Conservation (phyloP, 2,888 invertebrate species). For the Venusia cambrica region DNA sequence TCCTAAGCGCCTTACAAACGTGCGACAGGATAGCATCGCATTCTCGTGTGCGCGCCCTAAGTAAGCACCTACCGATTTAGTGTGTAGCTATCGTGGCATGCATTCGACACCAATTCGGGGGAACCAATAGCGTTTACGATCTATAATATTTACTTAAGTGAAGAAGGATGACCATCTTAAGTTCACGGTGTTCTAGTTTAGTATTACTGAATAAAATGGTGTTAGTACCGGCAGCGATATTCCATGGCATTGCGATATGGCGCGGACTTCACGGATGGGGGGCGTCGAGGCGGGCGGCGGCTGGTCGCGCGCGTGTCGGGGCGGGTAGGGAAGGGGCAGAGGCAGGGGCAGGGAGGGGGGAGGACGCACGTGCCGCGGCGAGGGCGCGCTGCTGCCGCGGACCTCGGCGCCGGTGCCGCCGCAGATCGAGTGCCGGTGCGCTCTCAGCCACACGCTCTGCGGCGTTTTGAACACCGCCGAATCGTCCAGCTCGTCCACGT, state of each 20-base stretch:
- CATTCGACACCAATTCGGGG: constrained; percentile 43
- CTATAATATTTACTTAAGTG: constrained; percentile 27
- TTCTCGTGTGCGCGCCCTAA: constrained; percentile 41
- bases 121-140: constrained; percentile 21
- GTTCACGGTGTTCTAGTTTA: constrained; percentile 55
- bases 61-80: constrained; percentile 44
- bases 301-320: constrained; percentile 56
- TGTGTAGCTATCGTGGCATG: constrained; percentile 45
- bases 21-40: constrained; percentile 27
- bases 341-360: constrained; percentile 30
- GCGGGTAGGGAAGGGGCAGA: constrained; percentile 34
- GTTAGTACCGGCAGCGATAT: constrained; percentile 82
- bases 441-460: constrained; percentile 60
- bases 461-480: constrained; percentile 70
- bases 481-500: constrained; percentile 65
- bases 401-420: constrained; percentile 47
- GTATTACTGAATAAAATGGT: constrained; percentile 76
- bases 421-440: constrained; percentile 64
- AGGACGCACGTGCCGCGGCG: constrained; percentile 33
- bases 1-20: constrained; percentile 31
- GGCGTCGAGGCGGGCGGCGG: constrained; percentile 64
- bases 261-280: constrained; percentile 70
- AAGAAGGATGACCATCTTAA: constrained; percentile 39
- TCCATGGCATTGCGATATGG: constrained; percentile 78
- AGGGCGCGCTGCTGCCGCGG: constrained; percentile 35